A percentile compares a stretch with the other conserved stretches of the same genome.
Evolutionary conservation across 2,888 invertebrate genomes (phyloP).

Genomic region (Standfussiana lucernea): DNA sequence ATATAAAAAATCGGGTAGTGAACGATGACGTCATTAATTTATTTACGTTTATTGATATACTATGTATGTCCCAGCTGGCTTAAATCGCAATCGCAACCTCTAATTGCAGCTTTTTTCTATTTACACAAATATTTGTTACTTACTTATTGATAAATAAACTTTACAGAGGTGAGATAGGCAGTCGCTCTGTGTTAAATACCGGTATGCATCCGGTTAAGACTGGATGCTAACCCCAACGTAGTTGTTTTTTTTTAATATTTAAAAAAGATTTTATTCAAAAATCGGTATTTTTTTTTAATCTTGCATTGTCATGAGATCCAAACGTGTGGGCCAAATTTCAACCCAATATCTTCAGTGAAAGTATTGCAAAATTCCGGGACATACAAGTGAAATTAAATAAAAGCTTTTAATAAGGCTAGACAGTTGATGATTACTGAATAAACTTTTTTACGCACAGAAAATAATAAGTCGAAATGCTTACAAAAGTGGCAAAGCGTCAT

Average conservation of each 20-base stretch:
- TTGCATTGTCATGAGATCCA: too few species aligned
- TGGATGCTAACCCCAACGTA: background rate
- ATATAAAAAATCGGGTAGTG: background rate
- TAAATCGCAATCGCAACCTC: background rate
- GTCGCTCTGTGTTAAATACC: too few species aligned
- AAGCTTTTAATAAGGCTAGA: background rate
- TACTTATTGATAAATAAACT: background rate
- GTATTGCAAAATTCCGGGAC: too few species aligned
- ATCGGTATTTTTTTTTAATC: too few species aligned
- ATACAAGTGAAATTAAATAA: too few species aligned
- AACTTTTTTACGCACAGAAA: background rate
- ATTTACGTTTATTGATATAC: too few species aligned
- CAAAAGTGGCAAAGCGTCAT: background rate
- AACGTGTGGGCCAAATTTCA: too few species aligned
- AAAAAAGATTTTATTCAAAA: too few species aligned
- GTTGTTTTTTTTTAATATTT: too few species aligned
- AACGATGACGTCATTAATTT: constrained; percentile 3
- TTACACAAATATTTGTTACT: background rate
- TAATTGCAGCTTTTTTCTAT: background rate
- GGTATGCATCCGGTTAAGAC: background rate
- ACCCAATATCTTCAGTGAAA: too few species aligned
- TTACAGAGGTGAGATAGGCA: too few species aligned
- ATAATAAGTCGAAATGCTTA: background rate
- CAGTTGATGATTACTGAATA: background rate
- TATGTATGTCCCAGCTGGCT: too few species aligned